Evolutionary conservation across 2,888 invertebrate species (phyloP).

Genomic region (Amiota minor): DNA sequence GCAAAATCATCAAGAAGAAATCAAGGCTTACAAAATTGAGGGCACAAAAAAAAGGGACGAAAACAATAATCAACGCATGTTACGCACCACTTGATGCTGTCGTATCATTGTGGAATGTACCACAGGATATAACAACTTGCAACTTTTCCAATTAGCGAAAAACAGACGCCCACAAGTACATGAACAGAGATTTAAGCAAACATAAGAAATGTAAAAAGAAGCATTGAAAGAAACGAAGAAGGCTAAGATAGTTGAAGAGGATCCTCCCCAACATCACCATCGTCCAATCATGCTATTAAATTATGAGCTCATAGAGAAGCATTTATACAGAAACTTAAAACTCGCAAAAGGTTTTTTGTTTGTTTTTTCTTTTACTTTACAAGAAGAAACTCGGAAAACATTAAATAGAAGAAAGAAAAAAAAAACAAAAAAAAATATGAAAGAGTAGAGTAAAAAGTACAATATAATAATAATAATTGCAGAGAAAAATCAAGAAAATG

Average conservation of each 20-base stretch:
- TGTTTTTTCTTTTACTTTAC: background rate
- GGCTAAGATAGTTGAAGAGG: background rate
- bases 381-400: background rate
- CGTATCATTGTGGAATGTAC: background rate
- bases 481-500: too few relatives aligned
- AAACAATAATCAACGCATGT: constrained; percentile 35
- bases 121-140: constrained; percentile 54
- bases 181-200: constrained; percentile 34
- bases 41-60: background rate
- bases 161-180: constrained; percentile 45
- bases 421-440: too few relatives aligned
- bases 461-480: too few relatives aligned
- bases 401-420: too few relatives aligned
- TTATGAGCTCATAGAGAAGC: constrained; percentile 48
- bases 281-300: background rate
- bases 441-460: too few relatives aligned
- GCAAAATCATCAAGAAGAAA: constrained; percentile 47
- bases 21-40: background rate
- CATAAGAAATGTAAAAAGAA: background rate
- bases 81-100: constrained; percentile 22
- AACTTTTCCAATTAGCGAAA: constrained; percentile 70
- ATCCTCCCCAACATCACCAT: background rate
- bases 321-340: constrained; percentile 43
- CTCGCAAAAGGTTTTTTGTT: background rate
- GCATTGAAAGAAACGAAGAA: background rate